phyloP scores from a whole-genome alignment of 1,140 invertebrate genomes.

The Paraescarpia echinospica region DNA sequence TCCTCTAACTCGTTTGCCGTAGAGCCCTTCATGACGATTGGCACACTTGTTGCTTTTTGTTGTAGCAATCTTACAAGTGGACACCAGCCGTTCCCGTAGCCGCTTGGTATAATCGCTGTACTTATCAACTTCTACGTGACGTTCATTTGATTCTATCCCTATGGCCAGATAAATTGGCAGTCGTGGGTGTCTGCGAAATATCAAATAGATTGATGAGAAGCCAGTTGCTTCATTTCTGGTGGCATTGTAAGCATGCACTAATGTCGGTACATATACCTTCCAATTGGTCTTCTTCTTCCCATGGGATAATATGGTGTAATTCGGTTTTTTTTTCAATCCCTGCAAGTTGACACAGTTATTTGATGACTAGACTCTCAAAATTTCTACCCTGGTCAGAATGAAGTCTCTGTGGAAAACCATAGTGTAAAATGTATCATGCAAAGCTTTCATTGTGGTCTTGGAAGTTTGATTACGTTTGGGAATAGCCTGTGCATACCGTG shows the following conservation, averaged over 20 bases:
- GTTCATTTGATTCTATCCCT: constrained; percentile 8
- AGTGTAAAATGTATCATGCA: constrained; percentile 32
- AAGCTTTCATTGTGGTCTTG: constrained; percentile 25
- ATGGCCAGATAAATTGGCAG: constrained; percentile 32
- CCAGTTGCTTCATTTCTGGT: constrained; percentile 33
- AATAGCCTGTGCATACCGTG: background rate
- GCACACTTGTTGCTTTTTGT: background rate
- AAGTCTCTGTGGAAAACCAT: constrained; percentile 53
- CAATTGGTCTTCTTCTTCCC: too few relatives aligned
- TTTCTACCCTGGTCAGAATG: constrained; percentile 44
- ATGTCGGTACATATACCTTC: too few relatives aligned
- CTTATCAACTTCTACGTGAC: background rate
- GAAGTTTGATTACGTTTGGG: constrained; percentile 14
- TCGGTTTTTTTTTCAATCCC: constrained; percentile 32
- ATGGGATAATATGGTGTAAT: constrained; percentile 36
- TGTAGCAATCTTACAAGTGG: background rate
- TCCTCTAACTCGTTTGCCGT: background rate
- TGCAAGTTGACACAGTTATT: constrained; percentile 33
- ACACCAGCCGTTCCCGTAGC: background rate
- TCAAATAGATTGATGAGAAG: constrained; percentile 36
- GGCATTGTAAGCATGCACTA: too few relatives aligned
- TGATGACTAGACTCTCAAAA: constrained; percentile 35
- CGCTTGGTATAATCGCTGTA: background rate
- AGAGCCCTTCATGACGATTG: background rate
- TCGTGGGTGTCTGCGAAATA: constrained; percentile 39